Evolutionary conservation across 2,797 vertebrate species (phyloP).

Genomic region (Melanitta fusca): DNA sequence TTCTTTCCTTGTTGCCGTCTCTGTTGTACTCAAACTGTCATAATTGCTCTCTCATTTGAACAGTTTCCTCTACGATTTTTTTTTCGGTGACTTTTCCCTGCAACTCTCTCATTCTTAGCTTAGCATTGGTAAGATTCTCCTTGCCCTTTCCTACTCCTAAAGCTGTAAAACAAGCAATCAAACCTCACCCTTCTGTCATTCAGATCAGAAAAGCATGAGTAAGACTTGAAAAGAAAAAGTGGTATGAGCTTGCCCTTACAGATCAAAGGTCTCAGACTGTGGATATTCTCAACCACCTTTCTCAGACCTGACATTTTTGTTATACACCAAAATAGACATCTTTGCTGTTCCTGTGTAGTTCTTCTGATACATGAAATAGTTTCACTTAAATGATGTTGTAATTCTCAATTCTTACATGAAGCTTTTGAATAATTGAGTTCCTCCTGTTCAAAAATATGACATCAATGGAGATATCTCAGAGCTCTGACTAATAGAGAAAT

Average conservation of each 20-base stretch:
- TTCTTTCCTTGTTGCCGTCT: not conserved
- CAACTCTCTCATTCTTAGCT: not conserved
- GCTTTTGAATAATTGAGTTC: not conserved
- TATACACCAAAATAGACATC: not conserved
- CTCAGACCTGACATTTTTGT: not conserved
- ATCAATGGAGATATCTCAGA: not conserved
- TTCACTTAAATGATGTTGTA: not conserved
- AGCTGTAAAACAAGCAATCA: not conserved
- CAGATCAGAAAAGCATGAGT: not conserved
- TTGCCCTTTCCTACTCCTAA: not conserved
- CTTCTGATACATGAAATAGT: rapidly evolving
- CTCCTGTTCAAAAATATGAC: not conserved
- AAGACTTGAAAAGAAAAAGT: not conserved
- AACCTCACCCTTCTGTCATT: not conserved
- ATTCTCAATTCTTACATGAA: not conserved
- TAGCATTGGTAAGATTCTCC: not conserved
- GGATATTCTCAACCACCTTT: not conserved
- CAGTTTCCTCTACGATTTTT: not conserved
- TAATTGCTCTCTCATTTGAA: not conserved
- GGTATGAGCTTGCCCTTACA: not conserved
- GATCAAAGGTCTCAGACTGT: not conserved
- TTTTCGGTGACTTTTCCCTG: not conserved
- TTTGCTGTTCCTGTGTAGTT: not conserved
- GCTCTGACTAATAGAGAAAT: not conserved
- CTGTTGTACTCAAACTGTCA: not conserved